Conservation (phyloP, 2,797 vertebrate species). For the Anas georgica region DNA sequence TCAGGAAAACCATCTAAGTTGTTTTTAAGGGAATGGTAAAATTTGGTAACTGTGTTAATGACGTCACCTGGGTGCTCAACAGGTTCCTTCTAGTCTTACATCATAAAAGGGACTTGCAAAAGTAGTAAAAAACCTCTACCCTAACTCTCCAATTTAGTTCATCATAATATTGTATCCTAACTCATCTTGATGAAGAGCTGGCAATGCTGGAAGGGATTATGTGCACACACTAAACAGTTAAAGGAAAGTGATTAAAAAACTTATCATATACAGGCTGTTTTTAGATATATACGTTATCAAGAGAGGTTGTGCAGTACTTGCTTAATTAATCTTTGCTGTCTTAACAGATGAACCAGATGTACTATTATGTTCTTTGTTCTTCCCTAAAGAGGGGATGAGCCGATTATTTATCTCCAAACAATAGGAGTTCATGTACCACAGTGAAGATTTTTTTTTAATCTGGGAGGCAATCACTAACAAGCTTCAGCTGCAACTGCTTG, state of each 20-base stretch:
- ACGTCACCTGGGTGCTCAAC: background rate
- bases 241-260: slow-evolving; percentile 45
- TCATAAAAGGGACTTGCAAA: background rate
- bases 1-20: background rate
- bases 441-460: slow-evolving; percentile 61
- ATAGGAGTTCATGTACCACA: slow-evolving; percentile 75
- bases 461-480: slow-evolving; percentile 76
- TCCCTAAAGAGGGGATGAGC: slow-evolving; percentile 69
- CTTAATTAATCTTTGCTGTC: slow-evolving; percentile 75
- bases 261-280: slow-evolving; percentile 25
- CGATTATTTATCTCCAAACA: slow-evolving; percentile 78
- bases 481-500: slow-evolving; percentile 79
- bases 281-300: slow-evolving; percentile 59
- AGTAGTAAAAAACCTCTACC: background rate
- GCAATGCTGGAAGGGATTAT: background rate
- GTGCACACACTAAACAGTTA: slow-evolving; percentile 37
- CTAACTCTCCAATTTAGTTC: background rate
- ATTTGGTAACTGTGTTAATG: background rate
- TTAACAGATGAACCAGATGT: slow-evolving; percentile 75
- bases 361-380: slow-evolving; percentile 78
- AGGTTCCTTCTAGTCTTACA: background rate
- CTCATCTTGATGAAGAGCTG: background rate
- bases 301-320: slow-evolving; percentile 55
- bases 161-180: background rate
- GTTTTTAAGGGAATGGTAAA: background rate